Conservation (phyloP, 2,888 invertebrate species). For the Morpho helenor region DNA sequence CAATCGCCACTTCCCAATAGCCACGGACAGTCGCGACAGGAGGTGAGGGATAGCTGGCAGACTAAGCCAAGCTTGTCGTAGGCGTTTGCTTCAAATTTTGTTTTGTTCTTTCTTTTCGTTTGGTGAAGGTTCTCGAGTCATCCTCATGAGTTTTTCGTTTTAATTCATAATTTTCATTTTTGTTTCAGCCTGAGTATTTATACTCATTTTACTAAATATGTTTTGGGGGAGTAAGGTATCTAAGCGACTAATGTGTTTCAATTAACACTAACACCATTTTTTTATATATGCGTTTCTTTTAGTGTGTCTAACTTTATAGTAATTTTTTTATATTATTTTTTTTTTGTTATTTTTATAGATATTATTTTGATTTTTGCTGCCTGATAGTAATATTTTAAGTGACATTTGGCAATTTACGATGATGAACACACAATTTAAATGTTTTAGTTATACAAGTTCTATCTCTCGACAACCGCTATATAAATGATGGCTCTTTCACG, state of each 20-base stretch:
- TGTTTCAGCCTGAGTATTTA: constrained; percentile 76
- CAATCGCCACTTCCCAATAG: constrained; percentile 62
- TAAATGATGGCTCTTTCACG: no score
- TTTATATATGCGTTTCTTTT: neutral
- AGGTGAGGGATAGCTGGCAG: constrained; percentile 59
- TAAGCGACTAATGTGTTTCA: constrained; percentile 27
- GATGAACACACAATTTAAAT: no score
- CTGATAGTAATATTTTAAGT: neutral
- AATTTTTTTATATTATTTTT: neutral
- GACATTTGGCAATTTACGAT: neutral
- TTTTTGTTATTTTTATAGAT: neutral
- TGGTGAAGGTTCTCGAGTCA: constrained; percentile 45
- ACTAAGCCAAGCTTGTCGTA: constrained; percentile 1
- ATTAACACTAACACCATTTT: constrained; percentile 28
- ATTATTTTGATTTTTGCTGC: constrained; percentile 4
- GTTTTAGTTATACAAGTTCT: no score
- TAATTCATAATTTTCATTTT: constrained; percentile 36
- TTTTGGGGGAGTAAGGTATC: constrained; percentile 31
- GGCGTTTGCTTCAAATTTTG: constrained; percentile 19
- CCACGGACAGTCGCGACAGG: constrained; percentile 64
- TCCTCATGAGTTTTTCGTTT: constrained; percentile 24
- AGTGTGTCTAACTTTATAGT: constrained; percentile 1
- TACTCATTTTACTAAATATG: constrained; percentile 71
- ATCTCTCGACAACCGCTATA: no score
- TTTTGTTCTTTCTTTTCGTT: constrained; percentile 31